Evolutionary conservation across 2,113 vertebrate genomes (phyloP).

Genomic region (Melanotaenia duboulayi): DNA sequence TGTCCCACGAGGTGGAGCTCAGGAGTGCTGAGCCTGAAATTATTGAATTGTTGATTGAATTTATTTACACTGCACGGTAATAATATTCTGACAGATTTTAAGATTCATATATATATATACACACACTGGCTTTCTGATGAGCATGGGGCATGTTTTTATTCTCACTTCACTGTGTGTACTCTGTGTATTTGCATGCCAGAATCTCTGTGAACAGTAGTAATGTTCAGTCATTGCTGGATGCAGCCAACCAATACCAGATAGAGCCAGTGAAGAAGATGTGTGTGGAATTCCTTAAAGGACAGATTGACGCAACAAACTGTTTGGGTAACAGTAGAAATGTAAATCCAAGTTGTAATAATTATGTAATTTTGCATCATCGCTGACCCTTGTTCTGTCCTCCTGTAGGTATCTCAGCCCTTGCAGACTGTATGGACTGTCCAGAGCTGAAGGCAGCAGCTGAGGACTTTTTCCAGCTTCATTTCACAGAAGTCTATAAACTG

Average conservation of each 20-base stretch:
- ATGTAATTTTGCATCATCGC: background rate
- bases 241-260: constrained; percentile 98
- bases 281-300: constrained; percentile 96
- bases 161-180: background rate
- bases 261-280: constrained; percentile 99
- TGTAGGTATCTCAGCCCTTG: constrained; percentile 66
- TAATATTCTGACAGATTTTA: background rate
- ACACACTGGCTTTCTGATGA: background rate
- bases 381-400: background rate
- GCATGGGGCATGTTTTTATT: background rate
- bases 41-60: constrained; percentile 95
- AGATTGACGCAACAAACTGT: constrained; percentile 97
- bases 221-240: constrained; percentile 95
- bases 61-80: constrained; percentile 96
- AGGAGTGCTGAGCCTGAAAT: constrained; percentile 96
- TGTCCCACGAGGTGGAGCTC: constrained; percentile 95
- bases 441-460: constrained; percentile 72
- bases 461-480: constrained; percentile 76
- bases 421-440: constrained; percentile 77
- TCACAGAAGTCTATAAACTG: constrained; percentile 76
- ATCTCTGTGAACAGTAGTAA: constrained; percentile 98
- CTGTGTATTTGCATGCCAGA: constrained; percentile 76
- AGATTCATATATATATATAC: background rate
- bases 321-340: constrained; percentile 84
- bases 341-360: background rate